phyloP scores from a whole-genome alignment of 1,140 invertebrate genomes.

The Neodiprion pinetum region DNA sequence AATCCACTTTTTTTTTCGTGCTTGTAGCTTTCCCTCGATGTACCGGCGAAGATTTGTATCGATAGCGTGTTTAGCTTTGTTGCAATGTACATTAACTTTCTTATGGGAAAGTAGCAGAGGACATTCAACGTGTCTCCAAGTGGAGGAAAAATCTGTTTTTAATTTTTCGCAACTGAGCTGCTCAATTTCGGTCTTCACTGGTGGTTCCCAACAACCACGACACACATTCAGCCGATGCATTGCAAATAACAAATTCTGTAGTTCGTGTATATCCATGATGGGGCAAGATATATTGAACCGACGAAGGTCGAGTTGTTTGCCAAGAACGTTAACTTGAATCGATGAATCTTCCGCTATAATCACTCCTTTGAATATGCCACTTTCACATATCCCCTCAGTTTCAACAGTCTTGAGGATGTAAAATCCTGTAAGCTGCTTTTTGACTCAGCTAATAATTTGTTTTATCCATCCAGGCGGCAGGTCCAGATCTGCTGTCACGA shows the following conservation, averaged over 20 bases:
- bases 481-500: neutral
- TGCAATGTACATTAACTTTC: neutral
- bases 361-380: neutral
- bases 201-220: neutral
- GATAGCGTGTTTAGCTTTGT: neutral
- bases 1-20: neutral
- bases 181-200: neutral
- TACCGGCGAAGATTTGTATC: neutral
- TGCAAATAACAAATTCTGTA: neutral
- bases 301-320: neutral
- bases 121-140: neutral
- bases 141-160: neutral
- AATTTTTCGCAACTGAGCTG: neutral
- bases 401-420: neutral
- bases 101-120: neutral
- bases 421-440: neutral
- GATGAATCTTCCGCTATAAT: constrained; percentile 11
- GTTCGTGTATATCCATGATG: neutral
- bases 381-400: constrained; percentile 5
- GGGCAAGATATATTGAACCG: neutral
- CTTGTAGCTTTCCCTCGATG: neutral
- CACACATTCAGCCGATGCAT: neutral
- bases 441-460: too few relatives aligned
- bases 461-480: constrained; percentile 9
- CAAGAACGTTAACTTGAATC: constrained; percentile 1